A percentile compares a stretch with the other conserved stretches of the same genome.
Conservation (phyloP, 2,888 invertebrate species). For the Synanthedon andrenaeformis region DNA sequence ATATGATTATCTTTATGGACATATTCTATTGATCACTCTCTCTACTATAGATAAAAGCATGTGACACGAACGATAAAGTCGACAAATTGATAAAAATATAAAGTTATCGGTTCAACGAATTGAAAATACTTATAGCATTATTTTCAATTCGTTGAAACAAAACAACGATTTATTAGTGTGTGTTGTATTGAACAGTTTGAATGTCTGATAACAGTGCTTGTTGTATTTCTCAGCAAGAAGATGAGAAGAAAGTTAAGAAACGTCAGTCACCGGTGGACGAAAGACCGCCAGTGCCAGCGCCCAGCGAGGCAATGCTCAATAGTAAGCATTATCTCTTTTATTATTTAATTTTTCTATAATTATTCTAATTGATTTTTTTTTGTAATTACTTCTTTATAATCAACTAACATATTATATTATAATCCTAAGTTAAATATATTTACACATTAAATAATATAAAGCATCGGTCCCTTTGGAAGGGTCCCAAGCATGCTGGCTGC, state of each 20-base stretch:
- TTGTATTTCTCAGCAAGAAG: constrained; percentile 51
- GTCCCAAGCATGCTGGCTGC: too few species aligned
- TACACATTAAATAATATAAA: too few species aligned
- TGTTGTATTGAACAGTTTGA: neutral
- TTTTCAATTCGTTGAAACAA: neutral
- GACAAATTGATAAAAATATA: constrained; percentile 2
- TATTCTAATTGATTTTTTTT: too few species aligned
- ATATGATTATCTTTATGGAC: neutral
- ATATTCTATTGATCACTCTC: constrained; percentile 39
- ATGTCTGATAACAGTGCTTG: constrained; percentile 19
- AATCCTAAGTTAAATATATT: too few species aligned
- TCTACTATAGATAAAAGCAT: constrained; percentile 30
- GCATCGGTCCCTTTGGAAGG: too few species aligned
- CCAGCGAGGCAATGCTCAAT: constrained; percentile 66
- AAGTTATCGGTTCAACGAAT: neutral
- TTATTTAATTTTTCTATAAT: too few species aligned
- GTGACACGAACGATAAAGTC: constrained; percentile 19
- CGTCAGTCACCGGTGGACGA: constrained; percentile 60
- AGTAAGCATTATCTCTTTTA: constrained; percentile 32
- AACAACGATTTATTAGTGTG: neutral
- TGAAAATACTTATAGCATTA: neutral
- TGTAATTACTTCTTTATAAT: too few species aligned
- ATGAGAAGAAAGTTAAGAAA: constrained; percentile 63
- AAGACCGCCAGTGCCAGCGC: constrained; percentile 56
- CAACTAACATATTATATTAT: too few species aligned